phyloP scores from a whole-genome alignment of 2,888 invertebrate species.

The Hirtodrosophila confusa region DNA sequence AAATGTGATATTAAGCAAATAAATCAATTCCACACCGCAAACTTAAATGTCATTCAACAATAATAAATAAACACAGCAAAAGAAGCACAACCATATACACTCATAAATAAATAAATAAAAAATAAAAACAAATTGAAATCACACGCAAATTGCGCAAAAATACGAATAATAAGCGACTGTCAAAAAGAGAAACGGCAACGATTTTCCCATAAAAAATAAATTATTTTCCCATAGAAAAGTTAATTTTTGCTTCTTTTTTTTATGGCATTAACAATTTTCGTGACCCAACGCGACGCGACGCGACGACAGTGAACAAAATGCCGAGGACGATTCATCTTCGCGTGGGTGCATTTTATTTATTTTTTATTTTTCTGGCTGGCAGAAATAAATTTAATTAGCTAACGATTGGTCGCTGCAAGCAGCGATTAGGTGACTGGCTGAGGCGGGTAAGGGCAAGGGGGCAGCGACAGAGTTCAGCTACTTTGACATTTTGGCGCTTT shows the following conservation, averaged over 20 bases:
- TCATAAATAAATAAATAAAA: conserved; percentile 15
- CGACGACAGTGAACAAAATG: conserved; percentile 12
- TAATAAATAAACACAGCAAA: conserved; percentile 37
- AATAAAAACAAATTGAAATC: conserved; percentile 35
- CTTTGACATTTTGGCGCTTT: conserved; percentile 66
- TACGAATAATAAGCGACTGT: conserved; percentile 37
- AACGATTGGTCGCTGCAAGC: conserved; percentile 35
- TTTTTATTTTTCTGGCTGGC: conserved; percentile 15
- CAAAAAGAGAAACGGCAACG: conserved; percentile 47
- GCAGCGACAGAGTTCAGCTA: conserved; percentile 43
- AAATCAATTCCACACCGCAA: conserved; percentile 55
- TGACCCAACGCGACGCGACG: conserved; percentile 40
- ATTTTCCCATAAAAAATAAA: conserved; percentile 53
- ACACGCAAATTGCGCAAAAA: conserved; percentile 47
- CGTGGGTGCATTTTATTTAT: conserved; percentile 43
- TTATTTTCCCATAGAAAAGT: conserved; percentile 56
- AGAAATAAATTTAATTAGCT: conserved; percentile 68
- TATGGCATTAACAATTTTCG: conserved; percentile 48
- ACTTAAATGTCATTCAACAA: conserved; percentile 54
- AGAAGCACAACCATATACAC: conserved; percentile 21
- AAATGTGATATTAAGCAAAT: conserved; percentile 32
- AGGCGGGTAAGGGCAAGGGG: neutral
- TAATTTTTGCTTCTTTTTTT: conserved; percentile 28
- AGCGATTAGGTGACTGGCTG: neutral
- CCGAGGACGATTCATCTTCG: conserved; percentile 56